Conservation (phyloP, 2,888 invertebrate genomes). For the Drosophila testacea region DNA sequence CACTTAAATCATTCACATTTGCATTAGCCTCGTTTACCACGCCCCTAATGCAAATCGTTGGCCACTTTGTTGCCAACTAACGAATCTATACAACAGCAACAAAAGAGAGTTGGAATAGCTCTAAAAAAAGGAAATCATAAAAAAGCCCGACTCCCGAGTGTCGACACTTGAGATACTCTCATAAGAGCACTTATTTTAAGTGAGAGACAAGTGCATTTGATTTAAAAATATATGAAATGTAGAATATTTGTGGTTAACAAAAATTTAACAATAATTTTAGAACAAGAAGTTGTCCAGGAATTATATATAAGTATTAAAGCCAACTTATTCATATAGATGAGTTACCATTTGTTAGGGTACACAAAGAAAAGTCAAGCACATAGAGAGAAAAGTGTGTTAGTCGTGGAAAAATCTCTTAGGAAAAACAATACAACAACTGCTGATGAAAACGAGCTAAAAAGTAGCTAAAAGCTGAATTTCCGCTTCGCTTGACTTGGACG, state of each 20-base stretch:
- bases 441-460: conserved; percentile 71
- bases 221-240: not conserved
- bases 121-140: conserved; percentile 2
- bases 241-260: not conserved
- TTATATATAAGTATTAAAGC: not conserved
- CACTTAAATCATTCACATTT: conserved; percentile 71
- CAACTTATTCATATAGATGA: not conserved
- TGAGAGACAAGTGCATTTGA: not conserved
- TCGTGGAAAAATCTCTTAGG: conserved; percentile 64
- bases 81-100: conserved; percentile 62
- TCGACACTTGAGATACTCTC: not conserved
- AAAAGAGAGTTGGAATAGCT: conserved; percentile 20
- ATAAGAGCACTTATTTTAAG: not conserved
- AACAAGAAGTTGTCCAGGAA: too few species aligned
- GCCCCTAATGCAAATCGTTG: conserved; percentile 29
- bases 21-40: conserved; percentile 50
- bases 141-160: not conserved
- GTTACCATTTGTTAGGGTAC: conserved; percentile 1
- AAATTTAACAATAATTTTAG: not conserved
- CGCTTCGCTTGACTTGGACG: conserved; percentile 76
- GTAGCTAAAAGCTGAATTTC: conserved; percentile 80
- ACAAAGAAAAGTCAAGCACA: conserved; percentile 37
- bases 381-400: conserved; percentile 71
- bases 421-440: conserved; percentile 50
- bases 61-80: conserved; percentile 65